Base-by-base conservation (phyloP, 2,113 vertebrate species). In the Regulus satrapa region DNA sequence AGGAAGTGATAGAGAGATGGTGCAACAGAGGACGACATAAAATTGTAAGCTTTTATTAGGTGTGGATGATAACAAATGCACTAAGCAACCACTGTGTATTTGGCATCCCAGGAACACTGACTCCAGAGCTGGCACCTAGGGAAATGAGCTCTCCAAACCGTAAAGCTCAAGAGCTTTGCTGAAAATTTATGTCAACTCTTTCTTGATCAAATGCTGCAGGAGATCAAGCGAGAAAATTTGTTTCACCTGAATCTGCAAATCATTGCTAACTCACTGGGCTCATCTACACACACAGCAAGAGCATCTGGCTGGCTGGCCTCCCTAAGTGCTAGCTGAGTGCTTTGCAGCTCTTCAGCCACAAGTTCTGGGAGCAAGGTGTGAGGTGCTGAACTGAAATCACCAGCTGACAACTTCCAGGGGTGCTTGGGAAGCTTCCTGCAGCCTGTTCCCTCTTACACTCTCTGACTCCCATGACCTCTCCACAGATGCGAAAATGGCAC, bases 401-500 rank as follows among this genome's bases (percentile, higher is more conserved):
- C 81, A 81, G 67, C 82, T 92, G 89, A 96, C 89, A 94, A 26
- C 67, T 88, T 94, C 85, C 74, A 93, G 90, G 19, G 68, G 56
- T 90, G 59, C 52, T 68, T 21, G 72, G 51, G 90, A 92, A 94
- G 94, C 88, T 97, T 68, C 59, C 28, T 55, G 55, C 72, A 92
- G 91, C 56, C 86, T 67, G 36, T 78, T 95, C 86, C 84, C 36
- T 92, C 73, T 91, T 79, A 88, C 86, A 86, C 36, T 85, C 69
- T 34, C 82, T 92, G 82, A 80, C 76, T 92, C 52, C 56, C 13
- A 14, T 34, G 88, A 91, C 90, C 88, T 78, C 78, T 94, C 64
- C 74, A 49, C 88, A 96, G 89, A 96, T 88, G 97, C 46, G 24
- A 91, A 92, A 97, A 97, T 93, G 95, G 96, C 84, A 96, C 95